phyloP scores from a whole-genome alignment of 2,113 vertebrate genomes.

The Dissostichus mawsoni region DNA sequence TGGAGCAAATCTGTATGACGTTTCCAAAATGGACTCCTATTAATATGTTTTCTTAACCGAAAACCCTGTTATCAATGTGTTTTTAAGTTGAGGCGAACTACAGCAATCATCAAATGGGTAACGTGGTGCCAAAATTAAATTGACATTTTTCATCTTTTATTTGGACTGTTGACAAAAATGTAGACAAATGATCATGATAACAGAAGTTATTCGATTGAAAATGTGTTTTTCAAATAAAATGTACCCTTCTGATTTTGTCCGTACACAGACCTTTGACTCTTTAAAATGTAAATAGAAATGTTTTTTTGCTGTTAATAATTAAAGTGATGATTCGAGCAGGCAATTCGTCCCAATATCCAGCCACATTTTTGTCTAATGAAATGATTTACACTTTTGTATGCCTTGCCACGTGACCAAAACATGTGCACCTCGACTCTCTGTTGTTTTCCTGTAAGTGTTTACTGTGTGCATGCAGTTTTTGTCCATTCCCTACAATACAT shows the following conservation, averaged over 20 bases:
- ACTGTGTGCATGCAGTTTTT: neutral
- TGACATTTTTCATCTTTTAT: neutral
- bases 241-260: neutral
- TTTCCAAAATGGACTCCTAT: neutral
- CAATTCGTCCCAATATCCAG: neutral
- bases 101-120: neutral
- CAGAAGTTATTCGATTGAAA: neutral
- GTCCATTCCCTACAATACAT: conserved; percentile 5
- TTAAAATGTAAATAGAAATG: neutral
- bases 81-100: neutral
- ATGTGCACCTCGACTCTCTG: neutral
- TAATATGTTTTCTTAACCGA: neutral
- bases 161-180: neutral
- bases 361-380: neutral
- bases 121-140: neutral
- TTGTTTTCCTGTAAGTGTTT: neutral
- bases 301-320: conserved; percentile 3
- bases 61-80: neutral
- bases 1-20: too few relatives aligned
- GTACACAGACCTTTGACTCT: neutral
- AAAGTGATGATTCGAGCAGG: conserved; percentile 11
- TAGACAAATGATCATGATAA: neutral
- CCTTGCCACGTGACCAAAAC: neutral
- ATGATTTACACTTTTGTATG: too few relatives aligned
- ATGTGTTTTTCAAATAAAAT: neutral